phyloP scores from a whole-genome alignment of 2,888 invertebrate species.

The Diloba caeruleocephala region DNA sequence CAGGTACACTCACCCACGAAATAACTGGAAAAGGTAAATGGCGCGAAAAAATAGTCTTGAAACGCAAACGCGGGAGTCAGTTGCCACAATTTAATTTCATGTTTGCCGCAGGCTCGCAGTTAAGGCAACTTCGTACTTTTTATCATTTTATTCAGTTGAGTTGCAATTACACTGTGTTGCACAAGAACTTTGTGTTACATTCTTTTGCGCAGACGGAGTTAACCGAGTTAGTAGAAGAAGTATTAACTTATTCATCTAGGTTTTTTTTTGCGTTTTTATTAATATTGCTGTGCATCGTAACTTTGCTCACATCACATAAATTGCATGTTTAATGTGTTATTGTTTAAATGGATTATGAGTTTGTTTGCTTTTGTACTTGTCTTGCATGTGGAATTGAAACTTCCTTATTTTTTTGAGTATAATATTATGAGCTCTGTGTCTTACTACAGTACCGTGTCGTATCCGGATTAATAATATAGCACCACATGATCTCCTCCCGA shows the following conservation, averaged over 20 bases:
- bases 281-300: slow-evolving; percentile 14
- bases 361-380: slow-evolving; percentile 33
- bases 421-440: no score
- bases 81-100: slow-evolving; percentile 64
- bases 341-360: slow-evolving; percentile 35
- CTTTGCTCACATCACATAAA: slow-evolving; percentile 38
- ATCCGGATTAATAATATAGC: no score
- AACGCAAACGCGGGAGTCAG: slow-evolving; percentile 29
- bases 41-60: slow-evolving; percentile 41
- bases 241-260: slow-evolving; percentile 47
- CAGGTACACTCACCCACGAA: slow-evolving; percentile 30
- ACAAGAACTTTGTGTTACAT: slow-evolving; percentile 58
- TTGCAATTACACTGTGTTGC: slow-evolving; percentile 69
- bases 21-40: slow-evolving; percentile 47
- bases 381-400: slow-evolving; percentile 15
- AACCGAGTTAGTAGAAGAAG: slow-evolving; percentile 55
- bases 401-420: no score
- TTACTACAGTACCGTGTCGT: no score
- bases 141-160: slow-evolving; percentile 69
- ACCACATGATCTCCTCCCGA: no score
- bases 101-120: slow-evolving; percentile 55
- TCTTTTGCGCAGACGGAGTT: slow-evolving; percentile 62
- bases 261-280: slow-evolving; percentile 34
- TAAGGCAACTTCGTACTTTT: slow-evolving; percentile 59
- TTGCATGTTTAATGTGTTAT: slow-evolving; percentile 48